These are phyloP conservation scores for Drosophila melanosoma DNA, from an alignment of 2,888 invertebrate genomes.

Conservation along the genomic window DNA sequence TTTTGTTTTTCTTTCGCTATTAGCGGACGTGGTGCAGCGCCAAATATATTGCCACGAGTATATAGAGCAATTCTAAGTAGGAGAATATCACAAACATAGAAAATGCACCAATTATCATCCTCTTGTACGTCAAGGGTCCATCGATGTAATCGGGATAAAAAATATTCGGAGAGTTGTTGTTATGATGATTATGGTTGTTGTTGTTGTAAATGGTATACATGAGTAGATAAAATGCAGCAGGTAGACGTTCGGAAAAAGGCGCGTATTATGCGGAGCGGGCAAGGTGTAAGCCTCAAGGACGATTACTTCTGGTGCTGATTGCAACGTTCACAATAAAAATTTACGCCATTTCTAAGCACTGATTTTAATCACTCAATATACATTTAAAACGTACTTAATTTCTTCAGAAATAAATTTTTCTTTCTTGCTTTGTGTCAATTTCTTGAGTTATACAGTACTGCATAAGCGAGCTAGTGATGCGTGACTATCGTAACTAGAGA, in stretches of 20 bases:
- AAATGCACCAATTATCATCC: slow-evolving; percentile 81
- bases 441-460: slow-evolving; percentile 31
- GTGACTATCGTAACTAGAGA: background rate
- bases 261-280: slow-evolving; percentile 20
- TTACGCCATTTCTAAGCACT: background rate
- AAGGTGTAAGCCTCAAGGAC: background rate
- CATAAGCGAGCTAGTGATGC: background rate
- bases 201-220: slow-evolving; percentile 66
- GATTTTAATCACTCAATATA: slow-evolving; percentile 18
- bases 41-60: slow-evolving; percentile 83
- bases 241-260: slow-evolving; percentile 40
- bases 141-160: slow-evolving; percentile 79
- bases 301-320: background rate
- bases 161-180: slow-evolving; percentile 56
- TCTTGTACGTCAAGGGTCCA: slow-evolving; percentile 74
- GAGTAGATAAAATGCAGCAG: slow-evolving; percentile 49
- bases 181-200: slow-evolving; percentile 42
- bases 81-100: slow-evolving; percentile 84
- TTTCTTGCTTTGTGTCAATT: slow-evolving; percentile 21
- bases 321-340: background rate
- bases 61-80: slow-evolving; percentile 83
- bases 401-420: slow-evolving; percentile 15
- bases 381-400: slow-evolving; percentile 4
- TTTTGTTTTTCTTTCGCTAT: background rate
- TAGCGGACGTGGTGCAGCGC: slow-evolving; percentile 72